Conservation (phyloP, 1,140 invertebrate genomes). For the Cryptotermes secundus region DNA sequence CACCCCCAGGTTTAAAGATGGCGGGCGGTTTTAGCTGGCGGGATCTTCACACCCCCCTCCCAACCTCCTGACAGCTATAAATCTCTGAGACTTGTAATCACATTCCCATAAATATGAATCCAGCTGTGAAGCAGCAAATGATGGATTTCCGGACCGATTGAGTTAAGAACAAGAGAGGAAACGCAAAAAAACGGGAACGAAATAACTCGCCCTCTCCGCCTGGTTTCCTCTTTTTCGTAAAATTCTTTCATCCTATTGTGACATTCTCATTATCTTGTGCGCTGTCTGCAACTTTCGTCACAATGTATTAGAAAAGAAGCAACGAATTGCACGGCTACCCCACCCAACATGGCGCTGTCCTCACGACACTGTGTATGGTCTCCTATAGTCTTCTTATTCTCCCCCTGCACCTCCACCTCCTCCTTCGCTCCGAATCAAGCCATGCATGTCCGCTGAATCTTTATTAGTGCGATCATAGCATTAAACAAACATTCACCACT, state of each 20-base stretch:
- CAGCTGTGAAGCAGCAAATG: conserved; percentile 37
- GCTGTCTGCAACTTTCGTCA: background rate
- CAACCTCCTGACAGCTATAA: conserved; percentile 28
- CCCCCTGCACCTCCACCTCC: background rate
- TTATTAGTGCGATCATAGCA: background rate
- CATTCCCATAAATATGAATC: conserved; percentile 37
- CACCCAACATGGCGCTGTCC: conserved; percentile 15
- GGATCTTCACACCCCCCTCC: conserved; percentile 32
- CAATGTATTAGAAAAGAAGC: background rate
- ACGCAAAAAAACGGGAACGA: conserved; percentile 24
- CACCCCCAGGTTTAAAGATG: conserved; percentile 34
- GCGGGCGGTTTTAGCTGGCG: conserved; percentile 22
- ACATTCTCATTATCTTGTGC: conserved; percentile 26
- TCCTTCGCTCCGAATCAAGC: background rate
- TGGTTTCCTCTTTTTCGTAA: background rate
- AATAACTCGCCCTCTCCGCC: background rate
- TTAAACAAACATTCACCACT: background rate
- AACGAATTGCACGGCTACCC: background rate
- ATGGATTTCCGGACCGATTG: conserved; percentile 37
- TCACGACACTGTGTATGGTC: background rate
- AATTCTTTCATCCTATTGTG: background rate
- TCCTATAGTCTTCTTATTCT: background rate
- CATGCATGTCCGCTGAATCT: background rate
- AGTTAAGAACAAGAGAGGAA: conserved; percentile 32
- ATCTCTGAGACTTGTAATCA: conserved; percentile 37